Evolutionary conservation across 2,113 vertebrate species (phyloP).

Genomic region (Melanostigma gelatinosum): DNA sequence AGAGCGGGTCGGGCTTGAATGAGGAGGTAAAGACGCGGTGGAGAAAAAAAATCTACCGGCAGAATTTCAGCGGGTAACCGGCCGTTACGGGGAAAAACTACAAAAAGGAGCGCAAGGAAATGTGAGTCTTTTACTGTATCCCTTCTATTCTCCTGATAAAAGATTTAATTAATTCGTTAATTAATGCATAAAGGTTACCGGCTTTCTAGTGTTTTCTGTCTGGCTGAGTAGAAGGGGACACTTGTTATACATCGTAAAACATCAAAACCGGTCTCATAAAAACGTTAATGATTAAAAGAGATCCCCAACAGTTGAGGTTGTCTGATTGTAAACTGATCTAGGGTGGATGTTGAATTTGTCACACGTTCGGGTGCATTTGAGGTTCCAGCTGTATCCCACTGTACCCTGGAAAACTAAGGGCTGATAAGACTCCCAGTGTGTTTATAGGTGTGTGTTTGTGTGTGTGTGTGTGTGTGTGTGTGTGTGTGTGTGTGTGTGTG

Average conservation of each 20-base stretch:
- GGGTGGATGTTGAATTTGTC: conserved; percentile 10
- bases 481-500: conserved; percentile 19
- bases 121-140: conserved; percentile 54
- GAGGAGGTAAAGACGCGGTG: conserved; percentile 46
- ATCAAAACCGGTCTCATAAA: background rate
- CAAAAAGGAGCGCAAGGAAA: conserved; percentile 15
- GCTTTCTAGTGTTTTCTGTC: conserved; percentile 2
- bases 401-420: conserved; percentile 30
- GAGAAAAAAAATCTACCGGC: conserved; percentile 26
- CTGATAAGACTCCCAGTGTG: conserved; percentile 19
- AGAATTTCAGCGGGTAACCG: conserved; percentile 1
- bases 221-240: conserved; percentile 30
- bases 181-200: background rate
- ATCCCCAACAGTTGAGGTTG: background rate
- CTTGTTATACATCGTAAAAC: conserved; percentile 37
- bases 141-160: background rate
- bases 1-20: conserved; percentile 62
- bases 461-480: conserved; percentile 15
- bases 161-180: conserved; percentile 16
- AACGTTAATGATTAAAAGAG: background rate
- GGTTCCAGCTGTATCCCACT: conserved; percentile 38
- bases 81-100: background rate
- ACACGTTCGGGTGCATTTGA: conserved; percentile 38
- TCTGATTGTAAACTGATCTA: background rate
- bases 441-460: background rate